Evolutionary conservation across 92 coral and sea anemone species (phyloP), one percentile per base, ranked within the genome.

Genomic region (Palythoa heliodiscus): DNA sequence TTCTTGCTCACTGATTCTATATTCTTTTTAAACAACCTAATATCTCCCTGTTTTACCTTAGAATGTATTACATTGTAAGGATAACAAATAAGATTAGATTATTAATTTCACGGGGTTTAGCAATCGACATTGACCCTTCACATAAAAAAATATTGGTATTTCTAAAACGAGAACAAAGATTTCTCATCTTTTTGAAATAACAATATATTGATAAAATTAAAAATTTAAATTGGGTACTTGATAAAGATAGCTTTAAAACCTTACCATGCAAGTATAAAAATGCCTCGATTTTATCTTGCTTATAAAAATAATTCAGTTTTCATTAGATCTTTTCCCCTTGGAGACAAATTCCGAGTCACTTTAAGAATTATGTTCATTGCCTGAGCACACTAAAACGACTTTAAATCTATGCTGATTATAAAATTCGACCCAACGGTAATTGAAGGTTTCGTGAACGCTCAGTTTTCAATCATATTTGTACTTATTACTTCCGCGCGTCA

Each of bases 191-290:
- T 25, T 25, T 16, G 14, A 25, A 70, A 70, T 25, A 70, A 70
- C 38, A 3, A 55, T 12, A 3, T 12, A 10, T 55, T 11, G 61
- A 55, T 55, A 55, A 55, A 55, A 55, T 39, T 73, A 39, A 39
- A 73, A 73, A 37, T 17, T 73, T 25, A 73, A 73, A 19, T 73
- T 73, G 37, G 57, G 57, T 39, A 73, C 22, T 66, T 66, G 9
- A 66, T 7, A 66, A 66, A 66, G 24, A 17, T 66, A 66, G 11
- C 13, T 19, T 12, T 3, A 12, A 52, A 7, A 55, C 61, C 61
- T 55, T 55, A 55, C 61, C 15, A 12, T 12, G 19, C 61, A 55
- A 6, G 9, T 43, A 43, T 8, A 43, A 43, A 43, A 8, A 43
- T 43, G 50, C 50, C 50, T 43, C 50, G 50, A 5, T 43, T 43